Evolutionary conservation across 2,113 vertebrate species (phyloP), one percentile per base, ranked within the genome.

Genomic region (Micromys minutus): DNA sequence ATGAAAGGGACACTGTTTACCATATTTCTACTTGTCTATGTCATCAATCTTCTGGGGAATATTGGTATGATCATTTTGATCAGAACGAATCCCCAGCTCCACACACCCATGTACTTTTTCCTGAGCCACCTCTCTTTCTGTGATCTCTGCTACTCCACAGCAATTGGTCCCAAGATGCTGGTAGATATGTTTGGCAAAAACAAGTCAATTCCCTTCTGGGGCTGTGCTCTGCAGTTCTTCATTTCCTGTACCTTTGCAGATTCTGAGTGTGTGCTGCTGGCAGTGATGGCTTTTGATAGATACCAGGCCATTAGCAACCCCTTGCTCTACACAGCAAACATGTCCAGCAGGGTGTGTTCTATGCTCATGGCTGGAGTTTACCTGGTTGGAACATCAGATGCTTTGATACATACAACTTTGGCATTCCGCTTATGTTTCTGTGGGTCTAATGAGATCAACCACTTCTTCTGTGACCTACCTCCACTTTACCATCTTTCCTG

Each of bases 101-200:
- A 81, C 47, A 91, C 89, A 57, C 76, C 76, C 5, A 81, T 81
- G 76, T 91, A 81, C n/a, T 91, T 80, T 34, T 81, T 81, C n/a
- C 50, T 91, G 26, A 71, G 76, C 29, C 65, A 91, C 65, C 79
- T 91, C 8, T 72, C 90, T 3, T 83, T 83, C 67, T 83, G 77
- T 72, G 79, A 91, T 24, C 90, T 91, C 79, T 83, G 75, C 45
- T 90, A 80, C 21, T 80, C 89, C 45, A 52, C 75, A 5, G 75
- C 74, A 67, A 55, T 67, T 91, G 86, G 80, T 0, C 94, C 87
- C 31, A 83, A 83, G 57, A 83, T 83, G 80, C n/a, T 83, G 8
- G 24, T 31, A 42, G 80, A 83, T 61, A 29, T 83, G 39, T 83
- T 83, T 83, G n/a, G 57, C 24, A 83, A 83, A 3, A 83, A 61